Percentiles rank a stretch among this genome's conserved stretches.
These are phyloP conservation scores for Nomia melanderi DNA, from an alignment of 1,140 invertebrate genomes.

Conservation along the genomic window DNA sequence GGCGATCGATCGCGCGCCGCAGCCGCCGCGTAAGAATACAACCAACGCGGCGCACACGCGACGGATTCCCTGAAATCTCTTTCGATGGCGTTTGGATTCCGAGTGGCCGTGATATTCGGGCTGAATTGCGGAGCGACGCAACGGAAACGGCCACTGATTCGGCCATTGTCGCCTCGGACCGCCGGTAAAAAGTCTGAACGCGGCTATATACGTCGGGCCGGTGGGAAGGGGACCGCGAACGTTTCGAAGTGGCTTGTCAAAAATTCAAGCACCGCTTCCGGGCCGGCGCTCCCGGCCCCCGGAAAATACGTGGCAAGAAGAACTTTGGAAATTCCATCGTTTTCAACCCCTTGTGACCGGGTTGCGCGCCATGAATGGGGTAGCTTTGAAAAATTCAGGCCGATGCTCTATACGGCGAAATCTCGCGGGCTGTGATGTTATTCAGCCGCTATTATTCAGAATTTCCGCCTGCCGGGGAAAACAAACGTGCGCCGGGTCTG, in stretches of 20 bases:
- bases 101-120: background rate
- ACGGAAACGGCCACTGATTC: slow-evolving; percentile 1
- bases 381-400: background rate
- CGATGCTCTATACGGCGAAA: background rate
- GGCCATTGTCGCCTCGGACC: background rate
- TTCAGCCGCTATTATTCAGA: background rate
- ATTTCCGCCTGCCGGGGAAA: background rate
- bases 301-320: background rate
- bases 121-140: background rate
- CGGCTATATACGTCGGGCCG: background rate
- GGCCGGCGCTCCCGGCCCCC: background rate
- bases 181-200: background rate
- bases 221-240: background rate
- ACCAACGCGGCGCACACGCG: background rate
- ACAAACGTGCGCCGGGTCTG: too few relatives aligned
- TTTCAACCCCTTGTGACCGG: background rate
- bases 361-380: background rate
- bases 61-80: background rate
- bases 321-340: slow-evolving; percentile 1
- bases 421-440: background rate
- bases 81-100: background rate
- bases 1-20: background rate
- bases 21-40: background rate
- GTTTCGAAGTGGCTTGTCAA: background rate
- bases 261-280: slow-evolving; percentile 2